Base-by-base conservation (phyloP, 2,888 invertebrate genomes). In the Calameuta idolon region DNA sequence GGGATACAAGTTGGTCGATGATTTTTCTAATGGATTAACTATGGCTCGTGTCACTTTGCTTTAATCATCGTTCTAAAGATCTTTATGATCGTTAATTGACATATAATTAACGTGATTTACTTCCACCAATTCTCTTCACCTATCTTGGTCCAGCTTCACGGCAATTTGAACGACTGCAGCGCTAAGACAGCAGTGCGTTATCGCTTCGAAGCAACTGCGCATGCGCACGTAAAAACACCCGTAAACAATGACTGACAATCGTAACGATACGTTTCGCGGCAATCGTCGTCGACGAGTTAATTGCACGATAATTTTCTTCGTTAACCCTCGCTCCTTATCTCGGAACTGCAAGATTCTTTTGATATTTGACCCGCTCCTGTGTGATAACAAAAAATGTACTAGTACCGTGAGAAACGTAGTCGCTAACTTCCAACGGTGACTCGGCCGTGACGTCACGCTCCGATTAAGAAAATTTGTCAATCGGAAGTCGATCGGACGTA, bases 401-500 rank as follows among this genome's bases (percentile, higher is more conserved):
- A 2, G 5, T 9, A 40, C 1, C 40, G 55, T 55, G 9, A 55
- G 55, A 55, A 55, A 55, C 9, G 23, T 15, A 23, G 55, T 55
- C 9, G 9, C 23, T 9, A 55, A 1, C 23, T 23, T 55, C 15
- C 9, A 23, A 55, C 2, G 9, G 23, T 5, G 5, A 55, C 23
- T 55, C 55, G 55, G 9, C 55, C 55, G 1, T 55, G 55, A 55
- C 55, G 55, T 55, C 55, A 55, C 55, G 55, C 55, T 55, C 55
- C 55, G 55, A 55, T 55, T 55, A 55, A 55, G 55, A 55, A 55
- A 55, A 55, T 55, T 55, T 23, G 55, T 55, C 23, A 55, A 55
- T 55, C 23, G 55, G 23, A 55, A 55, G 55, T 23, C 55, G 55
- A 55, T 55, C 4, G 40, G 76, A 80, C 79, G 81, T 75, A 80